Conservation (phyloP, 2,797 vertebrate genomes). For the Myripristis murdjan region DNA sequence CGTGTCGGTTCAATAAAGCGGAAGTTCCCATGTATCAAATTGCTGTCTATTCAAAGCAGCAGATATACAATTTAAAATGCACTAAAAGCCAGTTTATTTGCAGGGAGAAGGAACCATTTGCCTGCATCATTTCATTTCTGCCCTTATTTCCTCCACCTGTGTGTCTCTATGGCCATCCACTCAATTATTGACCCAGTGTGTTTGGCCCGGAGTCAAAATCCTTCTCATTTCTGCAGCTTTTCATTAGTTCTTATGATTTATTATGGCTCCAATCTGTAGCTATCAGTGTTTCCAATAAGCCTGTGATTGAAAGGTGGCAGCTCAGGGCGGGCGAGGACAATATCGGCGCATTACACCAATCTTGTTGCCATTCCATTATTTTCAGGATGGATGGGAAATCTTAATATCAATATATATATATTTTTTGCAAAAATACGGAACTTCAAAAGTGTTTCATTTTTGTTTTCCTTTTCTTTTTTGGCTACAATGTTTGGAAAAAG, state of each 20-base stretch:
- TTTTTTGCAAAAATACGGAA: conserved; percentile 44
- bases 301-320: conserved; percentile 60
- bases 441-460: conserved; percentile 52
- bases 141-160: conserved; percentile 48
- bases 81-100: conserved; percentile 44
- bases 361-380: conserved; percentile 43
- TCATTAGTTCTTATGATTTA: conserved; percentile 78
- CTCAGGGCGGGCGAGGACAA: conserved; percentile 55
- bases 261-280: conserved; percentile 65
- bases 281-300: conserved; percentile 69
- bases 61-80: conserved; percentile 40
- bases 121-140: conserved; percentile 38
- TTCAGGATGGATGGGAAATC: conserved; percentile 45
- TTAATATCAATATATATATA: conserved; percentile 53
- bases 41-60: conserved; percentile 30
- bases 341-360: conserved; percentile 50
- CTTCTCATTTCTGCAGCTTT: conserved; percentile 72
- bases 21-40: conserved; percentile 34
- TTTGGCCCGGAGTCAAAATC: conserved; percentile 69
- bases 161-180: conserved; percentile 44
- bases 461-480: conserved; percentile 9
- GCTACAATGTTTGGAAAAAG: conserved; percentile 30
- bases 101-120: conserved; percentile 26
- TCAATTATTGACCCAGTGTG: conserved; percentile 69
- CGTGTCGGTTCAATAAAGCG: conserved; percentile 14